Percentiles rank a stretch among this genome's conserved stretches.
phyloP scores from a whole-genome alignment of 2,113 vertebrate genomes.

The Phrynosoma platyrhinos region DNA sequence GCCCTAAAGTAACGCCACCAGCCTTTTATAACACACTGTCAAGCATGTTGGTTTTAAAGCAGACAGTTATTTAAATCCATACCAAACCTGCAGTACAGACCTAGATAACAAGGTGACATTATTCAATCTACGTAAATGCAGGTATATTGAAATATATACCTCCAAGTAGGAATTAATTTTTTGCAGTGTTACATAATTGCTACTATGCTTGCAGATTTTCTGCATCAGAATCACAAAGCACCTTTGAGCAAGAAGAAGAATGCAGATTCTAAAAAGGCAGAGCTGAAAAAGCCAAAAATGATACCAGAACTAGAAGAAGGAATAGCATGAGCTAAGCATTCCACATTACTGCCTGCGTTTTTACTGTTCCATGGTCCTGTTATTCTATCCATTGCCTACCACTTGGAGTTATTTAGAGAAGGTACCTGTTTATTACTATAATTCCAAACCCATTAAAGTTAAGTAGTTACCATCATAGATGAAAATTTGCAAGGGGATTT shows the following conservation, averaged over 20 bases:
- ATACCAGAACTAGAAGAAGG: not conserved
- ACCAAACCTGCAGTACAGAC: not conserved
- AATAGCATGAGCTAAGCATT: not conserved
- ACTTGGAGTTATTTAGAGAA: not conserved
- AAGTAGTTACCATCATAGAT: too few species aligned
- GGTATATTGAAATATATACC: not conserved
- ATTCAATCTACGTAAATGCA: not conserved
- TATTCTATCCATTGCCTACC: not conserved
- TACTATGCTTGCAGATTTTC: not conserved
- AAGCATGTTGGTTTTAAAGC: not conserved
- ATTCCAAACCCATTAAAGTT: not conserved
- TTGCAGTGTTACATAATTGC: not conserved
- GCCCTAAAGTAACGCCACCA: not conserved
- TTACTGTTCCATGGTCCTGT: not conserved
- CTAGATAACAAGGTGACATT: not conserved
- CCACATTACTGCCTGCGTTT: not conserved
- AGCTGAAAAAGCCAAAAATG: not conserved
- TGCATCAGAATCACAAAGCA: not conserved
- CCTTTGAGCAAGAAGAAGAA: not conserved
- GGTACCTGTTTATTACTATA: not conserved
- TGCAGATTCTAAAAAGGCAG: not conserved
- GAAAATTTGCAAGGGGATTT: too few species aligned
- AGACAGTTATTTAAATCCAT: not conserved
- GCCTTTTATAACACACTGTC: constrained; percentile 3
- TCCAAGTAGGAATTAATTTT: not conserved